Base-by-base conservation (phyloP, 2,113 vertebrate genomes). In the Hiodon tergisus region DNA sequence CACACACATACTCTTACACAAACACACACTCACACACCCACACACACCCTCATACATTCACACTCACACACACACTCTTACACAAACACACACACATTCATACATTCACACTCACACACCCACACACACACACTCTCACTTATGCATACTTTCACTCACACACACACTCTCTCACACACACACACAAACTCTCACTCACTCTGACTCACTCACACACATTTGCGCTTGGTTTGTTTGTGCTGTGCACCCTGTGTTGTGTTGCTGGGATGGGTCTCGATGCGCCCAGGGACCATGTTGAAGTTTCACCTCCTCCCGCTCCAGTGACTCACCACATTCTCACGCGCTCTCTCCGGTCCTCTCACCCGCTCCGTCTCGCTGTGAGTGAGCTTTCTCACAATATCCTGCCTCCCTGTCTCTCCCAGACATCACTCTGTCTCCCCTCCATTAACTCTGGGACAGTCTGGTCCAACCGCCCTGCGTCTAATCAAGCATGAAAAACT, bases 351-450 rank as follows among this genome's bases (percentile, higher is more conserved):
- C 62, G 76, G 80, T 78, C 80, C 80, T 81, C 79, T 78, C 79
- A 75, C 76, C 81, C 85, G 78, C 87, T 85, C 89, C 85, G 85
- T 61, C 81, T 80, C 75, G 80, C 84, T 74, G 80, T 31, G 2
- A 31, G 31, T 31, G 31, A 31, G 31, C 31, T 31, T 31, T 31
- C 31, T 31, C 31, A 31, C 31, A 31, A 2, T 31, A 31, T 31
- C 31, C 31, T 31, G 31, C 0, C 31, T 31, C 31, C 31, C 31
- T 31, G 31, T 2, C 31, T 31, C 31, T 31, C 31, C 31, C 31
- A 31, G 31, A 0, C 31, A 31, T 31, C 31, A 31, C 31, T 31
- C 31, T 31, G 31, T 31, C 31, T 2, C 31, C 0, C 31, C 31
- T 31, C 31, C 31, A 31, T 31, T 31, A 31, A 31, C 31, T 2